phyloP scores from a whole-genome alignment of 2,888 invertebrate species.

The Cyaniris semiargus region DNA sequence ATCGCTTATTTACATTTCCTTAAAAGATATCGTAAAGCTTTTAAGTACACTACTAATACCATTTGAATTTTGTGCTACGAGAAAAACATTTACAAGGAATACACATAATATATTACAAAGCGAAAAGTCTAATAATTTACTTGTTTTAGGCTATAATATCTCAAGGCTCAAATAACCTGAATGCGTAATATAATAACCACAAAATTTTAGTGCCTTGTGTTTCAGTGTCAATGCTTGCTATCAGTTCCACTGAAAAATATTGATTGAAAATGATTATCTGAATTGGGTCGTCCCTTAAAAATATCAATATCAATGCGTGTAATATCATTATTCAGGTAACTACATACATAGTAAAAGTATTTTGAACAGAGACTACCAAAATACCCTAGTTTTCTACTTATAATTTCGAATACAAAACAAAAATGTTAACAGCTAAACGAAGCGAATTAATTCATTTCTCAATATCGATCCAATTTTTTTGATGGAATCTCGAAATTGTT shows the following conservation, averaged over 20 bases:
- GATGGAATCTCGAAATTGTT: constrained; percentile 15
- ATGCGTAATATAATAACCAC: not conserved
- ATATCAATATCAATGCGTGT: not conserved
- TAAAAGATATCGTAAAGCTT: constrained; percentile 63
- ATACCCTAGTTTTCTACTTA: not conserved
- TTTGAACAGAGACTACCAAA: no score
- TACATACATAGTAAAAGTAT: not conserved
- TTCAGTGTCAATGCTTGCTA: no score
- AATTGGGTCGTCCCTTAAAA: no score
- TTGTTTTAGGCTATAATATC: not conserved
- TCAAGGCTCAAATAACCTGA: not conserved
- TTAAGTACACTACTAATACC: constrained; percentile 57
- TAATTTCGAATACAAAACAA: not conserved
- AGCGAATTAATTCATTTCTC: constrained; percentile 13
- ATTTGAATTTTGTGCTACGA: constrained; percentile 21
- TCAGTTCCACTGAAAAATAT: no score
- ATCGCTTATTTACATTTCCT: constrained; percentile 72
- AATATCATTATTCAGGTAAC: not conserved
- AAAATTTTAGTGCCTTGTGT: no score
- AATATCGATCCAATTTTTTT: constrained; percentile 14
- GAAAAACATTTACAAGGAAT: constrained; percentile 7
- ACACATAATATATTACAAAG: not conserved
- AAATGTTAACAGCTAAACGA: not conserved
- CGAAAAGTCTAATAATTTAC: not conserved
- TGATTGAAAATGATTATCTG: no score